These are phyloP conservation scores for Sylvilagus bachmani DNA, from an alignment of 2,113 vertebrate genomes.

Conservation along the genomic window DNA sequence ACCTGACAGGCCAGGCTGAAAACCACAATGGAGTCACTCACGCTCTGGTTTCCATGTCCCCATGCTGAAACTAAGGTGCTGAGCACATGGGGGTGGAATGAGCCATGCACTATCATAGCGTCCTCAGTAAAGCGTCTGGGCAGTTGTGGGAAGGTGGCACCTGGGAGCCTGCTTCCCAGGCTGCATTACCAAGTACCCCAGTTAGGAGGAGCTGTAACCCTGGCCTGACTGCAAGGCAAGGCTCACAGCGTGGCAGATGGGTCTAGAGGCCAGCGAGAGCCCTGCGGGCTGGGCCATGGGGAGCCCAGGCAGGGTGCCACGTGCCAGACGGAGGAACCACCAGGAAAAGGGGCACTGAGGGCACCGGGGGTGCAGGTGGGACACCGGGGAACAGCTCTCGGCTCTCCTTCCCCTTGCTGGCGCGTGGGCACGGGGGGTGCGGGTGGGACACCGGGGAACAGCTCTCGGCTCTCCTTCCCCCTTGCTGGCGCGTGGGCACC, in stretches of 20 bases:
- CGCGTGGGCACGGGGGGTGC: background rate
- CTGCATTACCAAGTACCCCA: background rate
- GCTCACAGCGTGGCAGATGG: background rate
- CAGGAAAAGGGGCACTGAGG: background rate
- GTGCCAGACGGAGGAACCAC: background rate
- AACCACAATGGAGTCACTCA: background rate
- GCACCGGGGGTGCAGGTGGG: background rate
- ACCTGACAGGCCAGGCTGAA: background rate
- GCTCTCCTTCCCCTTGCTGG: no score
- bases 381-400: rapidly evolving
- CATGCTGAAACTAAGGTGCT: background rate
- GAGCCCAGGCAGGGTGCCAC: rapidly evolving
- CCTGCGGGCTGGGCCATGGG: rapidly evolving
- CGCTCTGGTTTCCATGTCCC: no score
- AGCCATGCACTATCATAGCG: rapidly evolving
- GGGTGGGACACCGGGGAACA: background rate
- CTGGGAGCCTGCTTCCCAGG: background rate
- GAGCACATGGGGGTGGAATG: background rate
- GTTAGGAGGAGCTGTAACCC: background rate
- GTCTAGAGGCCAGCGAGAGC: background rate
- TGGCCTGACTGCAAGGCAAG: background rate
- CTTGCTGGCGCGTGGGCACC: no score
- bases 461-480: no score
- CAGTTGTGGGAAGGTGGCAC: background rate
- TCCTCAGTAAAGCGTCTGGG: rapidly evolving